These are phyloP conservation scores for Andrena praecox DNA, from an alignment of 2,888 invertebrate genomes.

Conservation along the genomic window DNA sequence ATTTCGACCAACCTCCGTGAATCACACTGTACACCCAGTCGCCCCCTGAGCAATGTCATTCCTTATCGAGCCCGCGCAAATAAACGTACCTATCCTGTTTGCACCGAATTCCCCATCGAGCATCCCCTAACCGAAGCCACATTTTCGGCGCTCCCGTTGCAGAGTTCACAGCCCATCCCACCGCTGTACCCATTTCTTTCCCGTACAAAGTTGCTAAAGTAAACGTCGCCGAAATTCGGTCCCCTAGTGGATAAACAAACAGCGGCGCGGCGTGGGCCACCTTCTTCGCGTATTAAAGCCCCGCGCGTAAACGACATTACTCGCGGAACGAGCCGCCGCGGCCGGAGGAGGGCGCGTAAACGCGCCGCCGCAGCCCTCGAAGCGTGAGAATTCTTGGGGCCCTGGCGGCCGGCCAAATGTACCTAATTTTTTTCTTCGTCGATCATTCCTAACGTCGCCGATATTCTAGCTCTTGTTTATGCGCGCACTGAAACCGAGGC, in stretches of 20 bases:
- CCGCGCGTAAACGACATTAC: slow-evolving; percentile 14
- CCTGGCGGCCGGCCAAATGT: slow-evolving; percentile 49
- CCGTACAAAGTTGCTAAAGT: not conserved
- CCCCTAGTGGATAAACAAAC: not conserved
- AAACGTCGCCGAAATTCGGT: not conserved
- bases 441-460: slow-evolving; percentile 57
- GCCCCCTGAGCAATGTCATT: not conserved
- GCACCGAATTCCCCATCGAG: not conserved
- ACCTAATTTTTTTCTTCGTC: slow-evolving; percentile 44
- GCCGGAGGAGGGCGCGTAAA: not conserved
- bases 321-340: not conserved
- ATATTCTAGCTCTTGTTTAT: slow-evolving; percentile 59
- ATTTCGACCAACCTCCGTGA: not conserved
- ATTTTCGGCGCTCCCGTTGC: not conserved
- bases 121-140: not conserved
- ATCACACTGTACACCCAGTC: not conserved
- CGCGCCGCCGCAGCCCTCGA: not conserved
- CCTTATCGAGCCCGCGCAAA: not conserved
- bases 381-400: slow-evolving; percentile 52
- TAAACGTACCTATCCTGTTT: not conserved
- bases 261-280: no score
- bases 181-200: not conserved
- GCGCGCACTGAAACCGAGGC: slow-evolving; percentile 24
- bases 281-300: no score
- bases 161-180: not conserved